Base-by-base conservation (phyloP, 2,113 vertebrate genomes). In the Bettongia penicillata region DNA sequence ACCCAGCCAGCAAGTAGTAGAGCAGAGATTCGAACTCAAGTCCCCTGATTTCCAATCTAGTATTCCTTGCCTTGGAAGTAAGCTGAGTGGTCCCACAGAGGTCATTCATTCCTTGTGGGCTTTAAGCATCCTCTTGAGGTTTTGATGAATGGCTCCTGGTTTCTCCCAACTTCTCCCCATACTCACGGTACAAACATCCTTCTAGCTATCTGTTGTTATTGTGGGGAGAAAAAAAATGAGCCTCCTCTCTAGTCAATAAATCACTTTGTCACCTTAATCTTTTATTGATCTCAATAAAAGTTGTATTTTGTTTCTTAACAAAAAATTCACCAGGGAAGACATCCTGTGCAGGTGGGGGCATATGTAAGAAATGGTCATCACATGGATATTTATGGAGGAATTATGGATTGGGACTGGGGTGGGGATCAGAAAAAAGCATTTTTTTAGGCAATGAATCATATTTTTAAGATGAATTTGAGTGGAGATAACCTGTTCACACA, bases 281-380 rank as follows among this genome's bases (percentile, higher is more conserved):
- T 98, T 98, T 99, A 99, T 99, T 98, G 99, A 99, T 98, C 97
- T 98, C 98, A 98, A 98, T 99, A 99, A 99, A 99, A 99, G 98
- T 98, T 97, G 98, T 98, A 98, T 98, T 98, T 98, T 98, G 97
- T 98, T 98, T 98, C 97, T 97, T 98, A 98, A 98, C 98, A 98
- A 98, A 98, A 90, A 99, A 98, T 98, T 98, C 97, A 97, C 98
- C 97, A 92, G 98, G 97, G 98, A 99, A 97, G 97, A 98, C 98
- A 98, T 95, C 95, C 48, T 91, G 53, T 93, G 49, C 96, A 98
- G 96, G 95, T 95, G 47, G 96, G 97, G 96, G 97, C 94, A 96
- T n/a, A 95, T 51, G 91, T 50, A 96, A 96, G 95, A 95, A 92
- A 89, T 0, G 28, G 97, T 98, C 97, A 96, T 97, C 96, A 77